Evolutionary conservation across 2,888 invertebrate species (phyloP).

Genomic region (Drosophila anomalata): DNA sequence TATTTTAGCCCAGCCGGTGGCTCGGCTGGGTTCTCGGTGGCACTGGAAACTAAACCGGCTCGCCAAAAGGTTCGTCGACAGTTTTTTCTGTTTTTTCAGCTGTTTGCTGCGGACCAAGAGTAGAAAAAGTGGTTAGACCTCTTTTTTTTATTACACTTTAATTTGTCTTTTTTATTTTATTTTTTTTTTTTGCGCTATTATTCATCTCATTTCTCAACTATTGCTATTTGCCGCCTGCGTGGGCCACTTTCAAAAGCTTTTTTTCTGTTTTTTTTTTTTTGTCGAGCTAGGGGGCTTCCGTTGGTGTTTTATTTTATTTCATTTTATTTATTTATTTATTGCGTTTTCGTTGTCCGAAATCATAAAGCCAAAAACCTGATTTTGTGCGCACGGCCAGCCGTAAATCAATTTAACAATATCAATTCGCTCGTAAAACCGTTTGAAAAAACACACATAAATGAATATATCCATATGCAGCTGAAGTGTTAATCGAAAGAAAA

Average conservation of each 20-base stretch:
- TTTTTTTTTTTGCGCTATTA: constrained; percentile 33
- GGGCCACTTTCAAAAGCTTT: constrained; percentile 66
- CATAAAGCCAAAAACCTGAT: constrained; percentile 68
- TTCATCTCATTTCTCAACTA: constrained; percentile 64
- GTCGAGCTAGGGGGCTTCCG: constrained; percentile 15
- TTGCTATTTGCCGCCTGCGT: constrained; percentile 62
- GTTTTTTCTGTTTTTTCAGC: constrained; percentile 69
- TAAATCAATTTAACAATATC: constrained; percentile 58
- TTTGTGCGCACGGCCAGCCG: constrained; percentile 56
- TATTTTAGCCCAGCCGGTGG: constrained; percentile 25
- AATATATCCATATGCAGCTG: constrained; percentile 51
- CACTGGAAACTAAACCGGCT: constrained; percentile 71
- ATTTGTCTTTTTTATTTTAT: constrained; percentile 60
- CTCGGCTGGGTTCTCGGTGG: constrained; percentile 35
- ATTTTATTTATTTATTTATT: constrained; percentile 35
- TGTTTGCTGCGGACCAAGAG: constrained; percentile 49
- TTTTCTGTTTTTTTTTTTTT: constrained; percentile 11
- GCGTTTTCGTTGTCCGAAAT: constrained; percentile 22
- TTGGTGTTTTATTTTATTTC: constrained; percentile 15
- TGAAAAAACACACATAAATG: constrained; percentile 27
- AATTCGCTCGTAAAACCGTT: constrained; percentile 40
- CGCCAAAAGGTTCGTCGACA: constrained; percentile 65
- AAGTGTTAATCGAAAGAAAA: constrained; percentile 53
- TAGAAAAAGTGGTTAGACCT: constrained; percentile 65
- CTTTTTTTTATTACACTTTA: constrained; percentile 73